Base-by-base conservation (phyloP, 2,113 vertebrate species). In the Clupea harengus region DNA sequence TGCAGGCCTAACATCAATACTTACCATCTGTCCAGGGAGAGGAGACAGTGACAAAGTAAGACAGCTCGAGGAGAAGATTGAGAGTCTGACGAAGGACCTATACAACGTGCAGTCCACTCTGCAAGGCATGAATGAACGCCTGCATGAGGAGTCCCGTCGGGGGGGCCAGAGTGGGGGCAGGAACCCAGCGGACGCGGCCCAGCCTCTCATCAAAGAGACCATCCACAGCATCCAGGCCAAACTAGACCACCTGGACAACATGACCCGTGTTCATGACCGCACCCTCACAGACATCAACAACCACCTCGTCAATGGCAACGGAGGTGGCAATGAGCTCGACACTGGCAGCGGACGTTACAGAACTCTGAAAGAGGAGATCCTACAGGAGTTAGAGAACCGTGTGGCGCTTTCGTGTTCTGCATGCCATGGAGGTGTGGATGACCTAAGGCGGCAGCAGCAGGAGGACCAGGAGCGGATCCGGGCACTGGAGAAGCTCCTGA, bases 241-340 rank as follows among this genome's bases (percentile, higher is more conserved):
- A 49, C 93, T 99, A 90, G 96, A 97, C 87, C 95, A 96, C n/a
- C 94, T 98, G 32, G 97, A 97, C 88, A 96, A 94, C 91, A 96
- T 96, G 1, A 95, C 97, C 32, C 95, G 93, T 86, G 95, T 93
- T 32, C 97, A 98, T 0, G 97, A 98, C 88, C 91, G 93, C 90
- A 96, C 95, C 50, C 93, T 97, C 60, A 93, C 92, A 45, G 91
- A 86, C 85, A 95, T 96, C 82, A 96, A 96, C 92, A 96, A 95
- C 91, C 94, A 96, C 89, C 90, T 95, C 75, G 93, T 91, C 75
- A 92, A 93, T 0, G 85, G 93, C 20, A 92, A 91, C 6, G 89
- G 92, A 10, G 82, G 85, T 0, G 64, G 92, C 0, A 93, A 95
- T 0, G 90, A 94, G 1, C 81, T 94, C 85, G 94, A 94, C 5